Evolutionary conservation across 2,113 vertebrate genomes (phyloP), one percentile per base, ranked within the genome.

Genomic region (Maccullochella peelii): DNA sequence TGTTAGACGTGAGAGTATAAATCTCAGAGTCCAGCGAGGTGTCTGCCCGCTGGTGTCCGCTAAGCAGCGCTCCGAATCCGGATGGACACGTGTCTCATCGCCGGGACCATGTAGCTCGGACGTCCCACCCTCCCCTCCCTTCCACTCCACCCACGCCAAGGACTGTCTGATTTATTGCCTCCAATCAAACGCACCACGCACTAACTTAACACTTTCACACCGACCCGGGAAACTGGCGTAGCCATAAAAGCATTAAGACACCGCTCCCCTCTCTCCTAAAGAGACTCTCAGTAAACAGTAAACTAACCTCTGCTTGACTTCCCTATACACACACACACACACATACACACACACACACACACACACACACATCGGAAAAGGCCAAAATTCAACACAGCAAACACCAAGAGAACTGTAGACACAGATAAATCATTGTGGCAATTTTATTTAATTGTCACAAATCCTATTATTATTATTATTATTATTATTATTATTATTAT

Each of bases 41-140:
- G 86, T 88, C 82, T 86, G 83, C 25, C 79, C 80, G 79, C 52
- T 79, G 65, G 47, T 85, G 89, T 88, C 92, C 93, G 93, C 92
- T 91, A 80, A 78, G 84, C 90, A 92, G 93, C 88, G 86, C 94
- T 93, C 85, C 70, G 49, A 86, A 63, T 89, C 91, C 91, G 91
- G 92, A 89, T 92, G 88, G 96, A 96, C 96, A 96, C 95, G 96
- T 95, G 96, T 96, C 95, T 94, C 85, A 90, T 94, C 92, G 88
- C 91, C 87, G 92, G 93, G 94, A 95, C 91, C 93, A 93, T 86
- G 95, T 93, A 91, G 49, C 61, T 66, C 44, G 73, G 87, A 85
- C 80, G 6, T 25, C 27, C 8, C 23, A 73, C 18, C 14, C 6
- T 42, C 33, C 30, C 66, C 9, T 25, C 36, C 47, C 14, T 9